phyloP scores from a whole-genome alignment of 1,140 invertebrate species.

The Conopomorpha cramerella region DNA sequence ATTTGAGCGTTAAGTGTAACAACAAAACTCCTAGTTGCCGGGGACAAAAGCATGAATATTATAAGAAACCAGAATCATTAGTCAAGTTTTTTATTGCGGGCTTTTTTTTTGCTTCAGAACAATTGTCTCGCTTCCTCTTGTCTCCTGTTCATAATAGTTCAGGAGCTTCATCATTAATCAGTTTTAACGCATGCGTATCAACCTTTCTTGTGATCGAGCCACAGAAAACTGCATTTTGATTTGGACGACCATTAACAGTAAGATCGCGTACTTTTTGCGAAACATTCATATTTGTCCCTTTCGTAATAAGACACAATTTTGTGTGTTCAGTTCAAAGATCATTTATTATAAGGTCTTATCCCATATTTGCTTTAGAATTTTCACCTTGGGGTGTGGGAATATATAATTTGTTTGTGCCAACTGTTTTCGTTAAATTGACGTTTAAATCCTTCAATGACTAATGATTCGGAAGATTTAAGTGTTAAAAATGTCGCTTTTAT shows the following conservation, averaged over 20 bases:
- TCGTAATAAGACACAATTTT: constrained; percentile 10
- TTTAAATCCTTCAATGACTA: constrained; percentile 42
- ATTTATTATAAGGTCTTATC: constrained; percentile 39
- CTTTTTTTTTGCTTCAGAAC: constrained; percentile 8
- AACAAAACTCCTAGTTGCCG: constrained; percentile 34
- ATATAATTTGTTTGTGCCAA: constrained; percentile 52
- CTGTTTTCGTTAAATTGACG: constrained; percentile 56
- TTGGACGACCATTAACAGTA: constrained; percentile 27
- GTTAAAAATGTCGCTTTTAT: no score
- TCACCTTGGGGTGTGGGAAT: constrained; percentile 53
- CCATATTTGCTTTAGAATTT: constrained; percentile 52
- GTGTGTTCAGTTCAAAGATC: constrained; percentile 13
- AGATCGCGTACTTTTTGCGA: constrained; percentile 14
- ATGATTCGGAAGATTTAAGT: no score
- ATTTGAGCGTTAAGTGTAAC: constrained; percentile 51
- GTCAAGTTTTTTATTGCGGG: constrained; percentile 45
- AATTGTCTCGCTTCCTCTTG: constrained; percentile 33
- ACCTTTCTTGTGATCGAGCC: constrained; percentile 29
- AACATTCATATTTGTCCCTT: constrained; percentile 12
- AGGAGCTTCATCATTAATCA: constrained; percentile 49
- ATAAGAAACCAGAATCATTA: constrained; percentile 55
- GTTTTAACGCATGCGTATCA: constrained; percentile 36
- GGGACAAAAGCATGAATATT: constrained; percentile 52
- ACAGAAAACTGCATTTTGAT: constrained; percentile 41
- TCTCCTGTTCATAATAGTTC: constrained; percentile 33